Conservation (phyloP, 1,140 invertebrate genomes). For the Pachypsylla venusta region DNA sequence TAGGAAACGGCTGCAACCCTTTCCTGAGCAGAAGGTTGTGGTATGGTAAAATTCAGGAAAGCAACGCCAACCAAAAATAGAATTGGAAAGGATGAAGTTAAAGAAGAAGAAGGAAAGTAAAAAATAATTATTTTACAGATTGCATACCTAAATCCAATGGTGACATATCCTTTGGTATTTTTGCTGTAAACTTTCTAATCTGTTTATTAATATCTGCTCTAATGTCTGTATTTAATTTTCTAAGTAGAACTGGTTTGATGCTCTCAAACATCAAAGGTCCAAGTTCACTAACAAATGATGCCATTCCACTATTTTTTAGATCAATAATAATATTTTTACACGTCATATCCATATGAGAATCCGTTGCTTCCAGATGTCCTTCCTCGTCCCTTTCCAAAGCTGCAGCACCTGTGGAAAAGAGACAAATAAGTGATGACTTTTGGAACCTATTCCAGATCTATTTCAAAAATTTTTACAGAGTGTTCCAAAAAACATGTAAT, state of each 20-base stretch:
- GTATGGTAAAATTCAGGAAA: too few relatives aligned
- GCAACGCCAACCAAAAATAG: too few relatives aligned
- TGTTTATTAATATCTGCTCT: constrained; percentile 19
- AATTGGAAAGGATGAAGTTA: too few relatives aligned
- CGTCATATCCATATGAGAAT: constrained; percentile 61
- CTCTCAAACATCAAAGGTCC: constrained; percentile 44
- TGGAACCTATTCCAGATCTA: too few relatives aligned
- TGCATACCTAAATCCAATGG: constrained; percentile 66
- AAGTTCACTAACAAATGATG: constrained; percentile 32
- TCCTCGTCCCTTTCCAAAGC: constrained; percentile 49
- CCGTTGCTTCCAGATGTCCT: constrained; percentile 55
- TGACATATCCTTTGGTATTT: constrained; percentile 55
- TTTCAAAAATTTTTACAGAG: too few relatives aligned
- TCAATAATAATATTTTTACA: constrained; percentile 62
- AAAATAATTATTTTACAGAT: too few relatives aligned
- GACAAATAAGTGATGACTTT: too few relatives aligned
- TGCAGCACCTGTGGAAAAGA: constrained; percentile 38
- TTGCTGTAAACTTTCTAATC: constrained; percentile 19
- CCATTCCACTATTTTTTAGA: constrained; percentile 61
- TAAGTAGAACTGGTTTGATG: constrained; percentile 41
- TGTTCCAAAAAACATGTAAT: too few relatives aligned
- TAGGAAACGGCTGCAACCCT: too few relatives aligned
- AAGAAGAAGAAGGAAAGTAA: too few relatives aligned
- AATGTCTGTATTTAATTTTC: constrained; percentile 22
- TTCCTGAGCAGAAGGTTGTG: too few relatives aligned